A percentile compares a stretch with the other conserved stretches of the same genome.
Conservation (phyloP, 2,113 vertebrate species). For the Corythoichthys haematopterus region DNA sequence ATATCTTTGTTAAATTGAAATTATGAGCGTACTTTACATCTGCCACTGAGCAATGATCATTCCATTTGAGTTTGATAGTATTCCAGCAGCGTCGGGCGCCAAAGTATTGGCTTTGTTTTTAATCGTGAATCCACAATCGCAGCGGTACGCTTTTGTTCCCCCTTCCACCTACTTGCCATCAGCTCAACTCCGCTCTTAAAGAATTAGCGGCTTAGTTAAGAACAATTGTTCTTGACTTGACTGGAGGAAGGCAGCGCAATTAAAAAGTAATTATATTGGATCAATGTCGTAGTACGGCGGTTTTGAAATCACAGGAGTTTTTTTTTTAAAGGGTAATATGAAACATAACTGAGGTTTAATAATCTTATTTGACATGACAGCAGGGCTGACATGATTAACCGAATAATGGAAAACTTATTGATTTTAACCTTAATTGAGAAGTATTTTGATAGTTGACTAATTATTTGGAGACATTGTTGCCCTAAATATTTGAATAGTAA, state of each 20-base stretch:
- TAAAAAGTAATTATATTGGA: slow-evolving; percentile 1
- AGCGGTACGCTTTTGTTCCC: slow-evolving; percentile 47
- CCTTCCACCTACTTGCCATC: slow-evolving; percentile 50
- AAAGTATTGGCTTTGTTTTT: slow-evolving; percentile 47
- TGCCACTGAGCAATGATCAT: slow-evolving; percentile 33
- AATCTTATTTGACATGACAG: too few species aligned
- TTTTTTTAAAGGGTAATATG: background rate
- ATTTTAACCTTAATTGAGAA: background rate
- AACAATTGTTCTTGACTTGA: slow-evolving; percentile 53
- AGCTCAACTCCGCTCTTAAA: slow-evolving; percentile 44
- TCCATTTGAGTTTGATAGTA: slow-evolving; percentile 24
- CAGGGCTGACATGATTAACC: background rate
- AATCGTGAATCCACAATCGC: slow-evolving; percentile 36
- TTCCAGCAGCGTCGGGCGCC: slow-evolving; percentile 26
- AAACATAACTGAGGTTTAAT: too few species aligned
- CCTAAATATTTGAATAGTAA: too few species aligned
- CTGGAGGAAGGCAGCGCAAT: background rate
- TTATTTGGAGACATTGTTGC: too few species aligned
- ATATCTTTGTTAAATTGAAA: slow-evolving; percentile 26
- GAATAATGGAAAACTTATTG: background rate
- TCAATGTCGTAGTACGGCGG: background rate
- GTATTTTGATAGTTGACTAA: too few species aligned
- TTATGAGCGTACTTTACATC: slow-evolving; percentile 12
- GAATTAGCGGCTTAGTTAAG: slow-evolving; percentile 64
- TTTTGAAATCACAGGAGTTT: background rate